phyloP scores from a whole-genome alignment of 2,113 vertebrate genomes.

The Hepsetus odoe region DNA sequence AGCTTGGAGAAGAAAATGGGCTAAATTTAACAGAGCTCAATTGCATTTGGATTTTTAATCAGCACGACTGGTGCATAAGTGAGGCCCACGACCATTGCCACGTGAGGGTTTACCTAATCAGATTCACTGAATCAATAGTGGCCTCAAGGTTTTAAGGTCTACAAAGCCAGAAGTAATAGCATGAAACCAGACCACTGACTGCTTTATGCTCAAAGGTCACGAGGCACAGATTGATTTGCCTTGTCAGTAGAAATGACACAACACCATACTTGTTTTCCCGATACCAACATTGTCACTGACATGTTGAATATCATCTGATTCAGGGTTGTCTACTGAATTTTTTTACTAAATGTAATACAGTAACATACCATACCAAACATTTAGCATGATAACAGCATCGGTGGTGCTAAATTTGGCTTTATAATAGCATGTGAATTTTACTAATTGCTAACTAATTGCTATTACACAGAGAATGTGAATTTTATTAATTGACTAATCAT shows the following conservation, averaged over 20 bases:
- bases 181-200: background rate
- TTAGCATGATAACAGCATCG: no score
- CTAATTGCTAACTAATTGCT: no score
- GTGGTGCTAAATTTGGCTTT: no score
- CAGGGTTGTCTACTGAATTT: no score
- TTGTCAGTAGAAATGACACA: background rate
- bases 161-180: background rate
- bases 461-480: no score
- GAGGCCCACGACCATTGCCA: background rate
- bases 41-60: slow-evolving; percentile 8
- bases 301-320: no score
- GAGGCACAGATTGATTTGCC: background rate
- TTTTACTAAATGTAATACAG: no score
- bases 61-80: background rate
- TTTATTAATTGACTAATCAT: no score
- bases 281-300: no score
- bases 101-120: background rate
- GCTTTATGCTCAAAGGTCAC: background rate
- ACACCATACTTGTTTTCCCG: background rate
- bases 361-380: no score
- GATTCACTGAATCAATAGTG: slow-evolving; percentile 3
- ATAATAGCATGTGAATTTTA: no score
- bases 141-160: background rate
- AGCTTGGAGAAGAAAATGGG: background rate
- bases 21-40: background rate